Base-by-base conservation (phyloP, 2,113 vertebrate genomes). In the Melanerpes formicivorus region DNA sequence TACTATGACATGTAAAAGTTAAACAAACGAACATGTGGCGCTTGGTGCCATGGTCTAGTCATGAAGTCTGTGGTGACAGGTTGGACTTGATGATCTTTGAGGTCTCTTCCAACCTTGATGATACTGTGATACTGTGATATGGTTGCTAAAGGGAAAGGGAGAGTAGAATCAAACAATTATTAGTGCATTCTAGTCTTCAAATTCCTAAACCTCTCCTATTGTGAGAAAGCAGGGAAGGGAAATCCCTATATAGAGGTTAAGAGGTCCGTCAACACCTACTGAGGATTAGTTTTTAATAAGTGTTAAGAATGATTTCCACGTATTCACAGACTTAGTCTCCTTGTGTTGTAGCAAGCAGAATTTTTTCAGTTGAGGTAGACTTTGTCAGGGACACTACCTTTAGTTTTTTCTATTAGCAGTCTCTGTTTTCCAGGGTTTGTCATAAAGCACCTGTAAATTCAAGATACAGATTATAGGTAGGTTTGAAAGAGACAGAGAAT, bases 271-370 rank as follows among this genome's bases (percentile, higher is more conserved):
- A 40, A 40, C 40, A 40, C 40, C 50, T 40, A 22, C 21, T 69
- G 54, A 93, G 48, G 48, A 90, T 88, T 91, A 91, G n/a, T 5
- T 60, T 17, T 73, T 94, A 84, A 59, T 71, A 56, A 23, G n/a
- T 76, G 50, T 84, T 76, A 87, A 70, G 84, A 94, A 74, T 63
- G 30, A 29, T 70, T 73, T 94, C 56, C 34, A 87, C 72, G 93
- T 48, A 9, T 40, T 87, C 46, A 46, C 40, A 89, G 40, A 42
- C 17, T 58, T 54, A 70, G 3, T 73, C 2, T 6, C 9, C 17
- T 69, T 81, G n/a, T n/a, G 34, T 42, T 90, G 21, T 66, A 90
- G 50, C 23, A 81, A 59, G 27, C 7, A 60, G 69, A n/a, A 25
- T 77, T 86, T 84, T 91, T 86, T 88, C 62, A 62, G 0, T 11